Percentiles rank a stretch among this genome's conserved stretches.
phyloP scores from a whole-genome alignment of 2,797 vertebrate genomes.

The Gymnocypris eckloni region DNA sequence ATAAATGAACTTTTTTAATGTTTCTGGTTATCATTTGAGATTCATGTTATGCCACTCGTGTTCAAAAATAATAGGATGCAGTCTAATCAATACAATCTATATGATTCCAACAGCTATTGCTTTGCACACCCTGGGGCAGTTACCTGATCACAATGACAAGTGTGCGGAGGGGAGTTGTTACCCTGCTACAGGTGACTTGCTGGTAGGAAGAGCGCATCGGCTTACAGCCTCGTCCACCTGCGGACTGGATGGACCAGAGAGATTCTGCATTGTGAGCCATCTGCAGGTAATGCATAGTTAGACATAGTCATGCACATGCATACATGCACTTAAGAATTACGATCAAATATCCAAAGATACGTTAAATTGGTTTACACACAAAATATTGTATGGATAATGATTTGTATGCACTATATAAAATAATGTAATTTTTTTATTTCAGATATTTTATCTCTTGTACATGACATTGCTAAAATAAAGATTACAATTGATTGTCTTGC shows the following conservation, averaged over 20 bases:
- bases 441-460: background rate
- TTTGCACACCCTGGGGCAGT: constrained; percentile 67
- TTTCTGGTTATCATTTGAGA: background rate
- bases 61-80: background rate
- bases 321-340: background rate
- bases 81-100: background rate
- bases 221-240: constrained; percentile 90
- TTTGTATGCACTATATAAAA: background rate
- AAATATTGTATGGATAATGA: background rate
- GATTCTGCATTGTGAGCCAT: constrained; percentile 92
- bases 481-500: background rate
- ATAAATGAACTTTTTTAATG: background rate
- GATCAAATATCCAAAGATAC: background rate
- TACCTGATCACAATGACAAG: constrained; percentile 85
- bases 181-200: constrained; percentile 93
- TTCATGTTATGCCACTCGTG: background rate
- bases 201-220: constrained; percentile 88
- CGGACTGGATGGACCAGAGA: constrained; percentile 81
- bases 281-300: constrained; percentile 80
- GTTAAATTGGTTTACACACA: background rate
- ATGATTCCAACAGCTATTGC: constrained; percentile 71
- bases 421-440: background rate
- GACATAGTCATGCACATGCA: background rate
- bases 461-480: background rate
- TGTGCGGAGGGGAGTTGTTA: constrained; percentile 97